Conservation (phyloP, 64 coral and sea anemone species). For the Stylophora pistillata region DNA sequence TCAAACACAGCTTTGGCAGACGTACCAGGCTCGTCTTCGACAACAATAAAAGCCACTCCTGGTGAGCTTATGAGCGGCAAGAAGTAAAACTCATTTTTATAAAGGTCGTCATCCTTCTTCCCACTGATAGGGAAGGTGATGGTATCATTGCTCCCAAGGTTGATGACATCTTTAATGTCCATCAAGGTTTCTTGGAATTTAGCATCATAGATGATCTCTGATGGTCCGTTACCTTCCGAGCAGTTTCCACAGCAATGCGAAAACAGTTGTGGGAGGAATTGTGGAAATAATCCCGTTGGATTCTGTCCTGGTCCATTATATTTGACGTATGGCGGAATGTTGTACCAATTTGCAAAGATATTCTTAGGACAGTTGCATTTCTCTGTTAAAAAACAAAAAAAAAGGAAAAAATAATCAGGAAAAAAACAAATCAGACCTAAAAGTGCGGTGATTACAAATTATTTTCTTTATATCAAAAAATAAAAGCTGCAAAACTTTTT, state of each 20-base stretch:
- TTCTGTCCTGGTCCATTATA: background rate
- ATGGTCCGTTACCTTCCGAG: constrained; percentile 56
- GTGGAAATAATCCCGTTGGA: constrained; percentile 60
- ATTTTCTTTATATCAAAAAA: too few species aligned
- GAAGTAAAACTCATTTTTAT: constrained; percentile 68
- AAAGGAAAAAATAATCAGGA: background rate
- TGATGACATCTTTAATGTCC: constrained; percentile 26
- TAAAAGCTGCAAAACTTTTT: too few species aligned
- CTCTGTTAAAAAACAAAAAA: constrained; percentile 58
- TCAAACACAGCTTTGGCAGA: constrained; percentile 84
- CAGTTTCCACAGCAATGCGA: constrained; percentile 82
- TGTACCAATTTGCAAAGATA: constrained; percentile 87
- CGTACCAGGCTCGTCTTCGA: constrained; percentile 61
- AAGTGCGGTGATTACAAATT: too few species aligned
- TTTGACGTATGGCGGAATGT: constrained; percentile 66
- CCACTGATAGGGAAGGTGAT: constrained; percentile 93
- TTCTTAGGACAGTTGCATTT: constrained; percentile 81
- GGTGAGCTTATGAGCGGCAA: constrained; percentile 84
- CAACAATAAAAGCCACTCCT: constrained; percentile 90
- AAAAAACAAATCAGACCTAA: background rate
- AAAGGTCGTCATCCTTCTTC: constrained; percentile 65
- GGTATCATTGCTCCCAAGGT: constrained; percentile 21
- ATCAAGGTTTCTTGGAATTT: constrained; percentile 18
- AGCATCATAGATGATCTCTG: constrained; percentile 18
- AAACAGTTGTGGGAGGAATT: constrained; percentile 65